A percentile compares a stretch with the other conserved stretches of the same genome.
phyloP scores from a whole-genome alignment of 2,888 invertebrate genomes.

The Conchocele bisecta region DNA sequence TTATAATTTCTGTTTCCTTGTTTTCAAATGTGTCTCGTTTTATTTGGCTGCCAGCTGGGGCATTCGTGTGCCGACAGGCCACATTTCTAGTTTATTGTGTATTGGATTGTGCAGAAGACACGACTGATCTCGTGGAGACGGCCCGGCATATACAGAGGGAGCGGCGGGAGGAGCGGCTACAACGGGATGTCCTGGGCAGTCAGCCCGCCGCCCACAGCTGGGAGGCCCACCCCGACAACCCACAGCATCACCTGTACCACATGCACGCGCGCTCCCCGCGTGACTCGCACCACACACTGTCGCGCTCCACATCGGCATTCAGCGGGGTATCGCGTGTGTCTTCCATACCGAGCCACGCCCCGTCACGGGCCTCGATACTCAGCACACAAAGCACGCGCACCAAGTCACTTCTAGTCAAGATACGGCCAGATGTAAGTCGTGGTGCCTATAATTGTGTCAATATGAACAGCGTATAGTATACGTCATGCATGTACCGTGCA shows the following conservation, averaged over 20 bases:
- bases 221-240: too few species aligned
- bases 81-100: neutral
- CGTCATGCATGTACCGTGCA: too few species aligned
- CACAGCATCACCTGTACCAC: neutral
- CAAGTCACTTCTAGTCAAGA: conserved; percentile 62
- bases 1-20: too few species aligned
- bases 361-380: conserved; percentile 50
- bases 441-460: too few species aligned
- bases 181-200: conserved; percentile 41
- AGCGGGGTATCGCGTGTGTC: conserved; percentile 35
- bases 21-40: too few species aligned
- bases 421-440: conserved; percentile 60
- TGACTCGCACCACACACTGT: too few species aligned
- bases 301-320: conserved; percentile 21
- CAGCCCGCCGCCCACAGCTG: too few species aligned
- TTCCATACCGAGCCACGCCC: conserved; percentile 35
- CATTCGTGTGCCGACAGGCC: neutral
- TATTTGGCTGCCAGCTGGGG: too few species aligned
- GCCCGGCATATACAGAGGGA: conserved; percentile 63
- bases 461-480: too few species aligned
- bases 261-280: conserved; percentile 18
- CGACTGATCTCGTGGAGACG: conserved; percentile 60
- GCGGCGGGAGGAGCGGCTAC: conserved; percentile 53
- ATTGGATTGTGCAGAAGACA: conserved; percentile 49
- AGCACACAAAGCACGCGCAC: conserved; percentile 58